A percentile compares a stretch with the other conserved stretches of the same genome.
Evolutionary conservation across 1,140 invertebrate species (phyloP).

Genomic region (Popillia japonica): DNA sequence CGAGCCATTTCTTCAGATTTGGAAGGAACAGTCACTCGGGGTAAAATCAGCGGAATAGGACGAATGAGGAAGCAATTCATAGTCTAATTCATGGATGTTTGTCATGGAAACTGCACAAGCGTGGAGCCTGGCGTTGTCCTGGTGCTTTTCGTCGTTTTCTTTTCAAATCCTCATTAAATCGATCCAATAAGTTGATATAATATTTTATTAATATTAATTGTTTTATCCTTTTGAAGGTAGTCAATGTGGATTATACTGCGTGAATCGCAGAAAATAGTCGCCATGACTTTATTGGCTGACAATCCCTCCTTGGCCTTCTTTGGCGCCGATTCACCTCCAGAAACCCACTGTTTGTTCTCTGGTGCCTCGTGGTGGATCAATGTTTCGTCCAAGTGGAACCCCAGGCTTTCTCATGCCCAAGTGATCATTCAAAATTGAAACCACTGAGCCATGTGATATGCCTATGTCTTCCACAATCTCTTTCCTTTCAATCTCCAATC

Average conservation of each 20-base stretch:
- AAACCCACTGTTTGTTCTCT: constrained; percentile 58
- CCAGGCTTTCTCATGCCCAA: constrained; percentile 31
- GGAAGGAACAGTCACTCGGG: not conserved
- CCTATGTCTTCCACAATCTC: no score
- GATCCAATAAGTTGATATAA: no score
- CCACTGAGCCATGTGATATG: not conserved
- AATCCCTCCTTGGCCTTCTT: constrained; percentile 46
- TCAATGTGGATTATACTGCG: no score
- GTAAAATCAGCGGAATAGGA: constrained; percentile 1
- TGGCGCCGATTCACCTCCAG: constrained; percentile 43
- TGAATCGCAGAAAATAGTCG: constrained; percentile 46
- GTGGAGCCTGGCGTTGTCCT: not conserved
- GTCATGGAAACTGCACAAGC: not conserved
- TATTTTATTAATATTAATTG: not conserved
- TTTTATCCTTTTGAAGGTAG: no score
- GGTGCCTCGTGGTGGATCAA: constrained; percentile 60
- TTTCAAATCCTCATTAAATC: constrained; percentile 8
- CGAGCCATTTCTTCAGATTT: constrained; percentile 40
- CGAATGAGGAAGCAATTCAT: not conserved
- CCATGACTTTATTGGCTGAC: constrained; percentile 51
- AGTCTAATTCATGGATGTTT: constrained; percentile 4
- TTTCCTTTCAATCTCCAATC: not conserved
- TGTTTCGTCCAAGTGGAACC: constrained; percentile 46
- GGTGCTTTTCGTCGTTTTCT: no score
- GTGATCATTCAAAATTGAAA: constrained; percentile 28